These are phyloP conservation scores for Caenorhabditis imperialis DNA, from an alignment of 2,888 invertebrate species.

Conservation along the genomic window DNA sequence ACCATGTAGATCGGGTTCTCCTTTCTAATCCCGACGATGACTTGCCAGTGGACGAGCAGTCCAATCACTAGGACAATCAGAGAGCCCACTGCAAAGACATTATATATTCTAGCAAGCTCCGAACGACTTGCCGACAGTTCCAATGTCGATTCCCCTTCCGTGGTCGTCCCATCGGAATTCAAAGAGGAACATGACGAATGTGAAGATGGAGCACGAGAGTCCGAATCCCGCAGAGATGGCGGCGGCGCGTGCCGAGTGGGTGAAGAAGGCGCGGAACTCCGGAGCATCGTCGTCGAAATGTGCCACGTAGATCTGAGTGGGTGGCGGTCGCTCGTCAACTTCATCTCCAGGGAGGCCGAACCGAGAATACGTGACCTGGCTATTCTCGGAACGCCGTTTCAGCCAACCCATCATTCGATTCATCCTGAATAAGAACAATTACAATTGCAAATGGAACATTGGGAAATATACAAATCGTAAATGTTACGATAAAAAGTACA, in stretches of 20 bases:
- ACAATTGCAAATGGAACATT: too few species aligned
- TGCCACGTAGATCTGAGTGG: conserved; percentile 69
- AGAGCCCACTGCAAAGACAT: conserved; percentile 62
- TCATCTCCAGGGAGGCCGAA: conserved; percentile 76
- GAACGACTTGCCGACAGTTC: conserved; percentile 60
- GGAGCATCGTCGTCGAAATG: conserved; percentile 71
- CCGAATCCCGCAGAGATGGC: conserved; percentile 64
- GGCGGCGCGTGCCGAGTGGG: conserved; percentile 71
- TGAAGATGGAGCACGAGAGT: conserved; percentile 67
- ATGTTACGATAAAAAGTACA: too few species aligned
- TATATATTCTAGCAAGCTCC: background rate
- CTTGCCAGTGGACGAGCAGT: conserved; percentile 68
- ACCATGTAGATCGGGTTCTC: conserved; percentile 62
- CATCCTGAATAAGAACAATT: too few species aligned
- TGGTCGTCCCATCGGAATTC: conserved; percentile 77
- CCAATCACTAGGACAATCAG: conserved; percentile 68
- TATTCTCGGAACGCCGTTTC: conserved; percentile 69
- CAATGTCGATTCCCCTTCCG: conserved; percentile 68
- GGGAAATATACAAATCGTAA: too few species aligned
- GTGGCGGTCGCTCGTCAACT: conserved; percentile 72
- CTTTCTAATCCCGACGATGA: conserved; percentile 49
- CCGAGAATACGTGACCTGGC: conserved; percentile 72
- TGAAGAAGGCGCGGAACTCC: conserved; percentile 65
- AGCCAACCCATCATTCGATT: conserved; percentile 63
- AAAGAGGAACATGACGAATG: conserved; percentile 73